Conservation (phyloP, 2,797 vertebrate species). For the Squalus acanthias region DNA sequence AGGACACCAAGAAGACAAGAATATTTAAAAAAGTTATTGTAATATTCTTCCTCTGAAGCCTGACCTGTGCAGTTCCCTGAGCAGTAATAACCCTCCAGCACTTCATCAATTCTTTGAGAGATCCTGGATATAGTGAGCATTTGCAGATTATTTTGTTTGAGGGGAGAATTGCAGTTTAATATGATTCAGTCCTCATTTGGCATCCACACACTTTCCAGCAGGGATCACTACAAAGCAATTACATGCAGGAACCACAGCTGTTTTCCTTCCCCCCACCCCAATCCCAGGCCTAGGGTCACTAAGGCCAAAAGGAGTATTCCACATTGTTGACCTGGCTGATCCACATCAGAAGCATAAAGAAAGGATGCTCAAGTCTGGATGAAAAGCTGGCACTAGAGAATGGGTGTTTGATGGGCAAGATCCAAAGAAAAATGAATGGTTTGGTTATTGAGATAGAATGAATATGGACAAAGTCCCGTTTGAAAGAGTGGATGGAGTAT, state of each 20-base stretch:
- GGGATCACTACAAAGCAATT: not conserved
- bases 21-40: not conserved
- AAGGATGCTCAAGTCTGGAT: not conserved
- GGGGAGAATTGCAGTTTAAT: not conserved
- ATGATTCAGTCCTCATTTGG: not conserved
- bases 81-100: not conserved
- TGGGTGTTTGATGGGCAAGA: not conserved
- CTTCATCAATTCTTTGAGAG: not conserved
- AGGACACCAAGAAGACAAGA: not conserved
- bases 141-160: not conserved
- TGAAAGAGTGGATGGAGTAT: not conserved
- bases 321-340: not conserved
- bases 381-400: not conserved
- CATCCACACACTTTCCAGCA: not conserved
- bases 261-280: not conserved
- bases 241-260: not conserved
- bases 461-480: not conserved
- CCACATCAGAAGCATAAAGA: not conserved
- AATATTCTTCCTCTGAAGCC: not conserved
- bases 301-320: not conserved
- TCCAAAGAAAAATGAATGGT: not conserved
- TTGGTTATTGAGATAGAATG: slow-evolving; percentile 8
- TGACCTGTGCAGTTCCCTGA: not conserved
- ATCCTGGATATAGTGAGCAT: not conserved
- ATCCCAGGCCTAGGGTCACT: not conserved